These are phyloP conservation scores for Crocidura indochinensis DNA, from an alignment of 2,797 vertebrate species.

Conservation along the genomic window DNA sequence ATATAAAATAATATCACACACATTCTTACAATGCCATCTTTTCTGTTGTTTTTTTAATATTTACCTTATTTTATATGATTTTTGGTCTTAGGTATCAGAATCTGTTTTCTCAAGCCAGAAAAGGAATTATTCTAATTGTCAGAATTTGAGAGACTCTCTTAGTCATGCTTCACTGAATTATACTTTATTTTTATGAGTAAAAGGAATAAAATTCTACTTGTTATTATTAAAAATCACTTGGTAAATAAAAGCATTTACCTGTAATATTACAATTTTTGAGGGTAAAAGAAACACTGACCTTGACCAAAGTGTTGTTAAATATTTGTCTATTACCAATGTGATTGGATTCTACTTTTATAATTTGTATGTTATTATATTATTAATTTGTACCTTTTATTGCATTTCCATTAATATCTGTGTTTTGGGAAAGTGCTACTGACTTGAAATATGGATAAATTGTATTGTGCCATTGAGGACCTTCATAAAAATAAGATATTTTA, in stretches of 20 bases:
- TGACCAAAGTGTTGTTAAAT: neutral
- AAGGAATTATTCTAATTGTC: neutral
- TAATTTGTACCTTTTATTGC: slow-evolving; percentile 71
- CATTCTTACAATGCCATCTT: neutral
- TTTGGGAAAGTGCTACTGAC: slow-evolving; percentile 80
- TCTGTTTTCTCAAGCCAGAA: slow-evolving; percentile 1
- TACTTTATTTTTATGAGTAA: neutral
- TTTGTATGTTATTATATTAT: slow-evolving; percentile 43
- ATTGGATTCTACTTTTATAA: slow-evolving; percentile 13
- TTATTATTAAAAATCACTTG: neutral
- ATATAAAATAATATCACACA: neutral
- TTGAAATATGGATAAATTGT: slow-evolving; percentile 83
- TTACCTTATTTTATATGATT: neutral
- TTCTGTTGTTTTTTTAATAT: neutral
- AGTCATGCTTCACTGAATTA: neutral
- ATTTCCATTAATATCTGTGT: slow-evolving; percentile 79
- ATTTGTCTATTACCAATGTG: slow-evolving; percentile 27
- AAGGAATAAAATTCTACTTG: neutral
- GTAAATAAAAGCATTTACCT: neutral
- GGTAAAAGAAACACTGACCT: neutral
- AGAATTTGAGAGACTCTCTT: slow-evolving; percentile 1
- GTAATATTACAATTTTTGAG: neutral
- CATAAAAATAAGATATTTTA: slow-evolving; percentile 86
- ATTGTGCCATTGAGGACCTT: slow-evolving; percentile 83
- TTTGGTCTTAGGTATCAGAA: neutral